Conservation (phyloP, 1,140 invertebrate genomes). For the Acromyrmex charruanus region DNA sequence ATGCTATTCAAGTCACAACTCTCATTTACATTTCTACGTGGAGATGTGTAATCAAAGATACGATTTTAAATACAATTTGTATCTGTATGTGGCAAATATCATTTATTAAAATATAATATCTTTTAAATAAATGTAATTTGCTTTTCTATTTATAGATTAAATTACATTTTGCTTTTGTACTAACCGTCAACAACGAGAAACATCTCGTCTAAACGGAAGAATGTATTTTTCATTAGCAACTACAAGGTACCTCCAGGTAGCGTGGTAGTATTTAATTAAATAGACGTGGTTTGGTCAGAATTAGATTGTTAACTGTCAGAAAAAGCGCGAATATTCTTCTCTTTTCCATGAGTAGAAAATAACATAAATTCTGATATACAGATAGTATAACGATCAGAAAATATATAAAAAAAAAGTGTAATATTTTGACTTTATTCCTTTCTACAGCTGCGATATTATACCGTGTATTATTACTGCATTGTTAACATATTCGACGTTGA, state of each 20-base stretch:
- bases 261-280: slow-evolving; percentile 20
- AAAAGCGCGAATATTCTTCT: slow-evolving; percentile 13
- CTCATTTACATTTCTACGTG: not conserved
- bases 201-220: not conserved
- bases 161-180: not conserved
- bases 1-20: not conserved
- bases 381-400: not conserved
- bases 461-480: slow-evolving; percentile 22
- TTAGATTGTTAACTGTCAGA: not conserved
- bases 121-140: not conserved
- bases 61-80: not conserved
- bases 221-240: not conserved
- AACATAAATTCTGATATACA: not conserved
- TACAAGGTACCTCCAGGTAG: too few species aligned
- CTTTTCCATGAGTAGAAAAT: not conserved
- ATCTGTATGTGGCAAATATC: not conserved
- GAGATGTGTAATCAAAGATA: slow-evolving; percentile 12
- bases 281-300: not conserved
- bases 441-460: slow-evolving; percentile 13
- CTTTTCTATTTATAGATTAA: slow-evolving; percentile 6
- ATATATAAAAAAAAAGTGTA: not conserved
- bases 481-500: slow-evolving; percentile 47
- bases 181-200: not conserved
- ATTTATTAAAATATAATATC: not conserved
- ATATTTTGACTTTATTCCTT: slow-evolving; percentile 24